Evolutionary conservation across 1,140 invertebrate genomes (phyloP).

Genomic region (Dolichoris vasculosae): DNA sequence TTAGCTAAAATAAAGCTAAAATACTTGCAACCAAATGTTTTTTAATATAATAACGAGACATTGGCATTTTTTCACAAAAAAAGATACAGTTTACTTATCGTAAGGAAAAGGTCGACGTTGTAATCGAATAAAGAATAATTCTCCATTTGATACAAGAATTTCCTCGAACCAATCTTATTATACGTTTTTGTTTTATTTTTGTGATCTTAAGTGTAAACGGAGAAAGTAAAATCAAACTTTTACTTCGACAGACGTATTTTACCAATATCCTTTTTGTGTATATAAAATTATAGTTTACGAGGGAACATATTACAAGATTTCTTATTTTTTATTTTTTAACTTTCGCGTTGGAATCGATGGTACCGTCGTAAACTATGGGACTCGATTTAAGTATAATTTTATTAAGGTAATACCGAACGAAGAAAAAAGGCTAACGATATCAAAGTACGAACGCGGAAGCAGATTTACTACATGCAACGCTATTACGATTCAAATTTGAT

Average conservation of each 20-base stretch:
- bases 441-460: no score
- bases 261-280: background rate
- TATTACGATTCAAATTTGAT: no score
- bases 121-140: background rate
- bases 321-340: constrained; percentile 8
- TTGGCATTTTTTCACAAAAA: background rate
- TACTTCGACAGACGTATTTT: constrained; percentile 17
- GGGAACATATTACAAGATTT: background rate
- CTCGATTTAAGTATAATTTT: background rate
- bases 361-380: background rate
- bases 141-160: background rate
- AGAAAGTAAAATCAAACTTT: constrained; percentile 39
- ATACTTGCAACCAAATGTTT: no score
- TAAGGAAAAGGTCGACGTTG: background rate
- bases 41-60: background rate
- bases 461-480: no score
- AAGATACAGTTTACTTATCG: background rate
- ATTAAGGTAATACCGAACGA: background rate
- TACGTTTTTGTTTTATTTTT: background rate
- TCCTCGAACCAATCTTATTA: background rate
- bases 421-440: no score
- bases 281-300: constrained; percentile 11
- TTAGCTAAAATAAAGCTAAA: no score
- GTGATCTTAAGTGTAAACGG: background rate
- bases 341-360: background rate